Conservation (phyloP, 1,140 invertebrate genomes). For the Zaprionus kolodkinae region DNA sequence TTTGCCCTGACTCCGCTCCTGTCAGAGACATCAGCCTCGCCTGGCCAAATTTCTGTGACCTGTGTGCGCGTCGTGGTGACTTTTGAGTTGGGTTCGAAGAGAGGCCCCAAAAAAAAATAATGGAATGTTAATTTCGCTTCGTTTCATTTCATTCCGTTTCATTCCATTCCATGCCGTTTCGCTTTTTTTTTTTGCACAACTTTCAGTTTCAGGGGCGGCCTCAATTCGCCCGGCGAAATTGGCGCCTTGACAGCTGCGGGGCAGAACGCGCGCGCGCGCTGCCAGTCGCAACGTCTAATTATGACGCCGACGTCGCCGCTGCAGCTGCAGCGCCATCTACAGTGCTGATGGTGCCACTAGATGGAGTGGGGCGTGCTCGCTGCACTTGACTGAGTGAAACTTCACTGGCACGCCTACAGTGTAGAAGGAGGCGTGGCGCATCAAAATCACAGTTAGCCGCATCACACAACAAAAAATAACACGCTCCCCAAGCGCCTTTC, state of each 20-base stretch:
- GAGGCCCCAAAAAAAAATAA: constrained; percentile 28
- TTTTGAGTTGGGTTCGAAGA: constrained; percentile 61
- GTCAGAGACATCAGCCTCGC: constrained; percentile 22
- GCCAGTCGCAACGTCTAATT: constrained; percentile 59
- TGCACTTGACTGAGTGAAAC: constrained; percentile 36
- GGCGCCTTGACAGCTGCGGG: constrained; percentile 10
- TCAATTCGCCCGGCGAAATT: constrained; percentile 25
- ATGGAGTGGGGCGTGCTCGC: constrained; percentile 29
- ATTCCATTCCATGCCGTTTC: constrained; percentile 1
- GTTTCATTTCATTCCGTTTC: not conserved
- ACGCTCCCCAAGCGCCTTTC: not conserved
- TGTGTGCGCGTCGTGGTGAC: constrained; percentile 24
- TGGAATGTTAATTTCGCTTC: constrained; percentile 73
- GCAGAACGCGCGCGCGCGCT: constrained; percentile 11
- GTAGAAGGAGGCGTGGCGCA: constrained; percentile 11
- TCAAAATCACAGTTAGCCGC: constrained; percentile 18
- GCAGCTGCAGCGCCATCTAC: constrained; percentile 5
- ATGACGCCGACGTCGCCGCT: constrained; percentile 50
- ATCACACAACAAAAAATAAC: not conserved
- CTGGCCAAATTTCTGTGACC: constrained; percentile 46
- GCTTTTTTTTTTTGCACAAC: not conserved
- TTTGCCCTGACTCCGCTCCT: constrained; percentile 4
- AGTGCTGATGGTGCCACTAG: constrained; percentile 25
- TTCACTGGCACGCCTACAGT: not conserved
- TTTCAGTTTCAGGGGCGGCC: constrained; percentile 40